These are phyloP conservation scores for Caradrina kadenii DNA, from an alignment of 2,888 invertebrate species.

Conservation along the genomic window DNA sequence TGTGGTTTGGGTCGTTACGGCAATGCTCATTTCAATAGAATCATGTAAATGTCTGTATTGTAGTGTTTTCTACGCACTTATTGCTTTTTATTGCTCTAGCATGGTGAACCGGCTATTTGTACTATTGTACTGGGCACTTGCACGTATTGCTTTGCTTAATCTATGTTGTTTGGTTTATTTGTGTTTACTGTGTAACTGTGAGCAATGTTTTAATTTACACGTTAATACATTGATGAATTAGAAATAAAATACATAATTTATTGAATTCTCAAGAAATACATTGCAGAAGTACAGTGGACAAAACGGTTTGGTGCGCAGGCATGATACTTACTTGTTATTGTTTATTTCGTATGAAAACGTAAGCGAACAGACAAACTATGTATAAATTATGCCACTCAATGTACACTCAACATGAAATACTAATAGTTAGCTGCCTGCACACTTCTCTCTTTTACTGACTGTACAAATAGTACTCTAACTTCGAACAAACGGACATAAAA, in stretches of 20 bases:
- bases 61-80: slow-evolving; percentile 30
- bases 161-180: background rate
- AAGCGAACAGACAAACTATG: too few relatives aligned
- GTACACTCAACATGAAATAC: too few relatives aligned
- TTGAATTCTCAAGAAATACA: slow-evolving; percentile 9
- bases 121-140: slow-evolving; percentile 5
- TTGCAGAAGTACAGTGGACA: background rate
- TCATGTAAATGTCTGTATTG: slow-evolving; percentile 29
- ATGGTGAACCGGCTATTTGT: slow-evolving; percentile 4
- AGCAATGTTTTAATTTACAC: slow-evolving; percentile 18
- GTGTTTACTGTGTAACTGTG: slow-evolving; percentile 3
- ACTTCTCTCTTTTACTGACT: background rate
- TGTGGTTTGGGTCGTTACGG: background rate
- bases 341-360: too few relatives aligned
- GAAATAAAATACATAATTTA: slow-evolving; percentile 7
- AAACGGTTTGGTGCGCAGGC: background rate
- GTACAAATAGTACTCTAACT: background rate
- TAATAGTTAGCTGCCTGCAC: background rate
- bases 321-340: background rate
- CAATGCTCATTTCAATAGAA: background rate
- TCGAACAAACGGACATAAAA: background rate
- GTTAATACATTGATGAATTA: background rate
- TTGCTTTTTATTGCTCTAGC: slow-evolving; percentile 25
- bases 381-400: too few relatives aligned
- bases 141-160: slow-evolving; percentile 32